Base-by-base conservation (phyloP, 2,888 invertebrate genomes). In the Eudasyphora cyanicolor region DNA sequence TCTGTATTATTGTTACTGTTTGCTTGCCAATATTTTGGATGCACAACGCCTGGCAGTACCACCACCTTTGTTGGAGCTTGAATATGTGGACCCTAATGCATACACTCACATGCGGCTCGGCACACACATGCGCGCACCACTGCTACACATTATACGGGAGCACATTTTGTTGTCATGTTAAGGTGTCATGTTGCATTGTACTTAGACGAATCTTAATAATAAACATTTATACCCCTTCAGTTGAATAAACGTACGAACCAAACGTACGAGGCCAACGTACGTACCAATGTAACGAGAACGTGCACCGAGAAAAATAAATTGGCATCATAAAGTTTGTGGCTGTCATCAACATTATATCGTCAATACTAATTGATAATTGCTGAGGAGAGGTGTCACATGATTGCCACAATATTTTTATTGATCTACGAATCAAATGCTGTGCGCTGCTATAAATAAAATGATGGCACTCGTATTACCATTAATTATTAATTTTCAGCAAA, bases 131-230 rank as follows among this genome's bases (percentile, higher is more conserved):
- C 51, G 8, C 51, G 24, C 7, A 54, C 51, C 21, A 21, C 19
- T 7, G 10, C 12, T 38, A 45, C 64, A 70, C 75, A 27, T 67
- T 79, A 67, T 85, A 85, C 86, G 83, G 86, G 79, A 82, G 85
- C 85, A 85, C 85, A 86, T 86, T 86, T 85, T 79, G 83, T 79
- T 86, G 86, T 85, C 86, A 86, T 86, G 86, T 86, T 80, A 80
- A 79, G 78, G 85, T 86, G 86, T 86, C 86, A 83, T 83, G 85
- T 86, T 86, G 85, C 85, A 81, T 71, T 79, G 78, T 79, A 80
- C 77, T 84, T 79, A 79, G 73, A 79, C 84, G 81, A 84, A 84
- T 84, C 84, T 76, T 84, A 81, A 79, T 84, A 84, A 81, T 82
- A 84, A 84, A 82, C 84, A 81, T 78, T 84, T 84, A 80, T 79